These are phyloP conservation scores for Anthophora plumipes DNA, from an alignment of 2,888 invertebrate species.

Conservation along the genomic window DNA sequence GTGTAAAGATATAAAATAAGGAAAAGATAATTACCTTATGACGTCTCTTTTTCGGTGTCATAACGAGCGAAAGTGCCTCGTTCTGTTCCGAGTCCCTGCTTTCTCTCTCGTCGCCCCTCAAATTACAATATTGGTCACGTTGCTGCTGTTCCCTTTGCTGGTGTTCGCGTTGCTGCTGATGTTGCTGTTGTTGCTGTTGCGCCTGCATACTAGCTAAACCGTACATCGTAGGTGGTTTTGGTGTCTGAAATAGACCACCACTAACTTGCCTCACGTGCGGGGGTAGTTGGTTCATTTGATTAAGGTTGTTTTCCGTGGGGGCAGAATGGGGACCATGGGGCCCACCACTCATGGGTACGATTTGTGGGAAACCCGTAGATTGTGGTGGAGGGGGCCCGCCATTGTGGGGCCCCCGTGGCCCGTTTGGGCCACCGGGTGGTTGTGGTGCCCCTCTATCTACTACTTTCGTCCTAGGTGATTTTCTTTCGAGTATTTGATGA, in stretches of 20 bases:
- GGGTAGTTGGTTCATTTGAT: slow-evolving; percentile 86
- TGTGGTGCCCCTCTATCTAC: slow-evolving; percentile 88
- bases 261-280: slow-evolving; percentile 89
- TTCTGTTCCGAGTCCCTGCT: slow-evolving; percentile 92
- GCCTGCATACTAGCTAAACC: slow-evolving; percentile 84
- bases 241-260: slow-evolving; percentile 93
- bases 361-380: slow-evolving; percentile 87
- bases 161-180: slow-evolving; percentile 79
- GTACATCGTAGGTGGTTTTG: slow-evolving; percentile 89
- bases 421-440: slow-evolving; percentile 84
- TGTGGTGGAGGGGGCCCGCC: slow-evolving; percentile 84
- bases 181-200: slow-evolving; percentile 85
- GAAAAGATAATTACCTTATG: slow-evolving; percentile 89
- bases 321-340: slow-evolving; percentile 82
- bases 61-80: slow-evolving; percentile 97
- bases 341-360: slow-evolving; percentile 84
- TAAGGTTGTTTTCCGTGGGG: slow-evolving; percentile 86
- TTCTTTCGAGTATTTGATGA: slow-evolving; percentile 92
- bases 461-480: slow-evolving; percentile 92
- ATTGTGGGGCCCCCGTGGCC: slow-evolving; percentile 83
- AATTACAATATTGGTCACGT: slow-evolving; percentile 80
- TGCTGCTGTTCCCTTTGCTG: slow-evolving; percentile 81
- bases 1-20: neutral
- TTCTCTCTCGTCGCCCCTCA: slow-evolving; percentile 81
- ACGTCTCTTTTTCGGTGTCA: slow-evolving; percentile 97